Conservation (phyloP, 2,888 invertebrate species). For the Kuschelorhynchus macadamiae region DNA sequence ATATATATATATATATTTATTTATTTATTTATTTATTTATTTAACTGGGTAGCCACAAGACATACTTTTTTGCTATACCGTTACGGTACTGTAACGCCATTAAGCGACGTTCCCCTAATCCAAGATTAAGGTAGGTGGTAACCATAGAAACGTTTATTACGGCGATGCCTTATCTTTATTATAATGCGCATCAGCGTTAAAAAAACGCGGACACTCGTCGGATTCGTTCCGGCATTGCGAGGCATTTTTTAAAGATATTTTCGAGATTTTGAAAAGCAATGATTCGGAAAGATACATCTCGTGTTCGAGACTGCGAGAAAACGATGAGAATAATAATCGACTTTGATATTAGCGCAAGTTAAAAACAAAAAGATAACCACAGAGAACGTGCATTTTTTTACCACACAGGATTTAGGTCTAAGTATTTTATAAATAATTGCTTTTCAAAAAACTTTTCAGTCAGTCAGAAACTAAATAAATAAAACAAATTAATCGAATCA, state of each 20-base stretch:
- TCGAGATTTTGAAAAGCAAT: slow-evolving; percentile 12
- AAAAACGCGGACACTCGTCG: slow-evolving; percentile 22
- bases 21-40: too few species aligned
- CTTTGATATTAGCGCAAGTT: slow-evolving; percentile 1
- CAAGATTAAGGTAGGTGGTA: slow-evolving; percentile 32
- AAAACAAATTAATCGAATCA: too few species aligned
- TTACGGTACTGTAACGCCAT: not conserved
- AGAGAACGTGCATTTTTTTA: too few species aligned
- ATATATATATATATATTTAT: too few species aligned
- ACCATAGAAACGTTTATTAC: slow-evolving; percentile 27
- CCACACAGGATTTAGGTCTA: too few species aligned
- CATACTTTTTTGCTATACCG: not conserved
- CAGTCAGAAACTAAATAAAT: too few species aligned
- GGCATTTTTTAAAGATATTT: slow-evolving; percentile 18
- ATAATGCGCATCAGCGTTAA: slow-evolving; percentile 31
- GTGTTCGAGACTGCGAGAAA: not conserved
- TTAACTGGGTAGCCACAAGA: too few species aligned
- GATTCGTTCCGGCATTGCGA: slow-evolving; percentile 18
- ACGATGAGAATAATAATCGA: not conserved
- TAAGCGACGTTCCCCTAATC: not conserved
- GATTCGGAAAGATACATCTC: slow-evolving; percentile 23
- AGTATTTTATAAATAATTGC: too few species aligned
- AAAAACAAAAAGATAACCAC: not conserved
- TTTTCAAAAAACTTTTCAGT: too few species aligned
- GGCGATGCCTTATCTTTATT: slow-evolving; percentile 28